These are phyloP conservation scores for Porites australiensis DNA, from an alignment of 64 coral and sea anemone genomes.

Conservation along the genomic window DNA sequence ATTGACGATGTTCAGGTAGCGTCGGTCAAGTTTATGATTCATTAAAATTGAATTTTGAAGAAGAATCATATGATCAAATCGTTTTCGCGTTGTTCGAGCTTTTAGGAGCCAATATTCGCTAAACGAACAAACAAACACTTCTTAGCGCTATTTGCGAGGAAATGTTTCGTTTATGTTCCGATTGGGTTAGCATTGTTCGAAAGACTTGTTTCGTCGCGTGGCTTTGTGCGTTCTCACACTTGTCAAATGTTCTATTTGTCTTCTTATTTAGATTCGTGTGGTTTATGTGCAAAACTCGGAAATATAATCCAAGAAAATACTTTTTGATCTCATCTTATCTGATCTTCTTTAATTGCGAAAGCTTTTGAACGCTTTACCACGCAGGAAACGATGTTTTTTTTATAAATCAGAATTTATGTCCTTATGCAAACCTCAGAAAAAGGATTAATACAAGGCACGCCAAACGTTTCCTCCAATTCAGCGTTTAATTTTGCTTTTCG, in stretches of 20 bases:
- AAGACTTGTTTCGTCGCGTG: background rate
- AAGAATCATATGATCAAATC: too few relatives aligned
- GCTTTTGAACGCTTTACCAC: background rate
- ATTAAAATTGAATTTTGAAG: too few relatives aligned
- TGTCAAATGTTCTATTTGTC: background rate
- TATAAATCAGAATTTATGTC: too few relatives aligned
- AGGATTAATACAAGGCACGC: too few relatives aligned
- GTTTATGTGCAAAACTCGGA: background rate
- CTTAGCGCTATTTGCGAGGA: background rate
- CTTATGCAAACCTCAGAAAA: too few relatives aligned
- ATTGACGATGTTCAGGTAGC: too few relatives aligned
- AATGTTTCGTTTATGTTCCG: background rate
- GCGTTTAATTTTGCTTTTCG: background rate
- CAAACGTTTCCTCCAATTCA: too few relatives aligned
- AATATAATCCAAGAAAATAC: background rate
- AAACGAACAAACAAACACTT: slow-evolving; percentile 5
- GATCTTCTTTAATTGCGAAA: background rate
- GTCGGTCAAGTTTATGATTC: too few relatives aligned
- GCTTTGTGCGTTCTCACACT: background rate
- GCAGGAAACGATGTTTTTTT: background rate
- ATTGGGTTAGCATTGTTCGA: background rate
- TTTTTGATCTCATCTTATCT: background rate
- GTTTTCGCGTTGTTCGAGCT: too few relatives aligned
- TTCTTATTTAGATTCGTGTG: background rate
- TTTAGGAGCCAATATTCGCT: background rate